Percentiles rank a stretch among this genome's conserved stretches.
Evolutionary conservation across 1,140 invertebrate genomes (phyloP).

Genomic region (Druon quercuslanigerum): DNA sequence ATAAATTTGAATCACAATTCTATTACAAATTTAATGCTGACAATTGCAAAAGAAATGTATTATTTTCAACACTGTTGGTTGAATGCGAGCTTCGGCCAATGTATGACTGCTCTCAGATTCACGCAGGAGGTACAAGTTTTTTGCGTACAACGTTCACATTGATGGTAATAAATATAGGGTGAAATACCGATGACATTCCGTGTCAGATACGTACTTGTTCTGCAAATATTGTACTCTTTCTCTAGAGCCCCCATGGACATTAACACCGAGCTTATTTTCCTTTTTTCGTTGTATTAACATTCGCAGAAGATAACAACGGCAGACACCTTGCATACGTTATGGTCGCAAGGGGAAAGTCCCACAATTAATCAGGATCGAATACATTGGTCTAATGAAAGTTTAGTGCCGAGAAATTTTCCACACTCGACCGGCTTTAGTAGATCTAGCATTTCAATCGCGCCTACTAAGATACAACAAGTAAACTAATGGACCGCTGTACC

Average conservation of each 20-base stretch:
- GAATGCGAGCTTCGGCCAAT: not conserved
- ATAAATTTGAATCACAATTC: no score
- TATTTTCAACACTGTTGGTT: not conserved
- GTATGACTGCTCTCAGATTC: not conserved
- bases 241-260: conserved; percentile 8
- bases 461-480: not conserved
- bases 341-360: conserved; percentile 10
- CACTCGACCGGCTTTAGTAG: conserved; percentile 12
- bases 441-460: conserved; percentile 19
- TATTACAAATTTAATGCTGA: no score
- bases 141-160: not conserved
- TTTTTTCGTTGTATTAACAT: not conserved
- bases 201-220: not conserved
- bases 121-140: not conserved
- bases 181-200: not conserved
- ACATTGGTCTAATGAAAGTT: conserved; percentile 27
- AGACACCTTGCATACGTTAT: conserved; percentile 1
- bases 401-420: conserved; percentile 25
- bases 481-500: conserved; percentile 7
- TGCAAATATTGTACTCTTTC: not conserved
- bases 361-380: conserved; percentile 27
- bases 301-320: conserved; percentile 10
- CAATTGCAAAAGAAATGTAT: no score
- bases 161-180: conserved; percentile 1
- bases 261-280: not conserved